Evolutionary conservation across 1,140 invertebrate genomes (phyloP), one percentile per base, ranked within the genome.

Genomic region (Ips nitidus): DNA sequence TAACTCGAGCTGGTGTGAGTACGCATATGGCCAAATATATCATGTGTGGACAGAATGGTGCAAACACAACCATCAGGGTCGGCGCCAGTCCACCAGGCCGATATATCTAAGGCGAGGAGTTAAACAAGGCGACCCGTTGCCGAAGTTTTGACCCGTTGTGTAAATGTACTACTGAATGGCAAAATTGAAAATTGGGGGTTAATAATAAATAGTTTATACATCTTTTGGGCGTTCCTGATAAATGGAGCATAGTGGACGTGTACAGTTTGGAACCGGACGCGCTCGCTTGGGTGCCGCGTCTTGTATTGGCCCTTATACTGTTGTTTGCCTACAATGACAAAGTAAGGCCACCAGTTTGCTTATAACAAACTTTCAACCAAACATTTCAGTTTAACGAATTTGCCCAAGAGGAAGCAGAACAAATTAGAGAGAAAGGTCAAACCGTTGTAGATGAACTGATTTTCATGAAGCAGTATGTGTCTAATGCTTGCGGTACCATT

Each of bases 401-500:
- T 75, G 85, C 88, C 76, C 85, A 86, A 62, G 80, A 88, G 70
- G 83, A 89, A 77, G 88, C 89, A 77, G 84, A 83, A 64, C 83
- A 87, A 68, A 84, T 92, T 43, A 82, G 86, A 65, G 80, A 85
- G 8, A 87, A 86, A 66, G 85, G 87, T 8, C 85, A 89, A 79
- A 81, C 84, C 64, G 71, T 88, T 62, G 84, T 87, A 2, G 80
- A 84, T 22, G 85, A 89, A 76, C 79, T 98, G 53, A 98, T 92
- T 81, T 95, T 92, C 81, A 89, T 98, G 84, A 94, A 94, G 76
- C 97, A 99, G 81, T 90, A 89, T 62, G 90, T 98, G 56, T 89
- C 89, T 47, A 99, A 99, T 86, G 95, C 97, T 2, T 98, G 97
- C 84, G 97, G 97, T 39, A 97, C 95, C 1, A 89, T 98, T 69